Conservation (phyloP, 1,140 invertebrate genomes). For the Magallana gigas region DNA sequence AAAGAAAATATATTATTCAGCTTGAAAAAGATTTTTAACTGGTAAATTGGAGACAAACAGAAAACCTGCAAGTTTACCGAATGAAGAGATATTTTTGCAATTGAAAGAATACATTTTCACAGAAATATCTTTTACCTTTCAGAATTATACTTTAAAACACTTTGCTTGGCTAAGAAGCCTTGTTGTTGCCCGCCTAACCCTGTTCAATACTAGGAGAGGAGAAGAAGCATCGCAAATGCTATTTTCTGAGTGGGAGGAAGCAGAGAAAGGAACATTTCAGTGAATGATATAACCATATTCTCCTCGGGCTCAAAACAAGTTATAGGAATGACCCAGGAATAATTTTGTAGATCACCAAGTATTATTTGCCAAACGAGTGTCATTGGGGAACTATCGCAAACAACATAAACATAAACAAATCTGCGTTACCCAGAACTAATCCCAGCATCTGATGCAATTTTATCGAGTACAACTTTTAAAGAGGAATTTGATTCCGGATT, state of each 20-base stretch:
- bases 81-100: neutral
- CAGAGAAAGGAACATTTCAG: slow-evolving; percentile 44
- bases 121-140: slow-evolving; percentile 19
- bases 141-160: slow-evolving; percentile 15
- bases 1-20: too few species aligned
- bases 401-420: neutral
- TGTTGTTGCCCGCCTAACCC: slow-evolving; percentile 49
- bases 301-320: neutral
- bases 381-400: neutral
- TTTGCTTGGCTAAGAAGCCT: slow-evolving; percentile 48
- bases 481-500: neutral
- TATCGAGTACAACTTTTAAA: neutral
- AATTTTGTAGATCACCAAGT: neutral
- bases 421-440: neutral
- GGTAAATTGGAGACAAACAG: neutral
- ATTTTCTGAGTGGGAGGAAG: slow-evolving; percentile 50
- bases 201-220: slow-evolving; percentile 56
- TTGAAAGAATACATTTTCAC: slow-evolving; percentile 36
- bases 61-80: slow-evolving; percentile 12
- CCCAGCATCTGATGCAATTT: neutral
- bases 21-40: too few species aligned
- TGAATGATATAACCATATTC: slow-evolving; percentile 9
- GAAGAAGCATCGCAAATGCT: slow-evolving; percentile 50
- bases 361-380: neutral
- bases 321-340: neutral